phyloP scores from a whole-genome alignment of 53 echinoderm and acorn worm species.

The Echinometra lucunter region DNA sequence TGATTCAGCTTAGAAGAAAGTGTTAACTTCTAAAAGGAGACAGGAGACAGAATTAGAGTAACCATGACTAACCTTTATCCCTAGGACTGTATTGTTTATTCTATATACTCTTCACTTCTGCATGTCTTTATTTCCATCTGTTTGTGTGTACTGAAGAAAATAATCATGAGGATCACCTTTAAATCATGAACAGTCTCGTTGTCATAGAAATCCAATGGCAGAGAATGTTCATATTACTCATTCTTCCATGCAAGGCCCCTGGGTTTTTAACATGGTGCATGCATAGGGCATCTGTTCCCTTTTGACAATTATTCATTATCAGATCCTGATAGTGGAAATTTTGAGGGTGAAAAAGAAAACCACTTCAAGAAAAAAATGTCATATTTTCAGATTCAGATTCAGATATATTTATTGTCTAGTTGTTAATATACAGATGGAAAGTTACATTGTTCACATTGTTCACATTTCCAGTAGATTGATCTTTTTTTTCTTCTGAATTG shows the following conservation, averaged over 20 bases:
- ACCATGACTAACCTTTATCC: not conserved
- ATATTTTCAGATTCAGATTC: too few species aligned
- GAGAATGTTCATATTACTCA: not conserved
- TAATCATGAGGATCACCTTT: not conserved
- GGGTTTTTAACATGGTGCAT: not conserved
- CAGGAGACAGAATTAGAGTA: not conserved
- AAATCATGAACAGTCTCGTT: not conserved
- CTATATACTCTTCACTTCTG: not conserved
- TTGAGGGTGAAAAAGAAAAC: not conserved
- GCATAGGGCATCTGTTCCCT: not conserved
- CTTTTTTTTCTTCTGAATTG: too few species aligned
- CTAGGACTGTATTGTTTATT: not conserved
- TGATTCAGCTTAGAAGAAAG: not conserved
- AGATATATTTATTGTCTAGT: too few species aligned
- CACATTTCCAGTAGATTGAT: too few species aligned
- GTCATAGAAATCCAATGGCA: conserved; percentile 13
- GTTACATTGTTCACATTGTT: too few species aligned
- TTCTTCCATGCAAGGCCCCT: conserved; percentile 8
- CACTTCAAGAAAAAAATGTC: not conserved
- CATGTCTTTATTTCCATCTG: not conserved
- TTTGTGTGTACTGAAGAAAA: not conserved
- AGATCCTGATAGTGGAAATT: not conserved
- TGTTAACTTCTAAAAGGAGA: not conserved
- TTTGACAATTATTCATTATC: conserved; percentile 46
- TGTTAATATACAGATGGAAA: too few species aligned